Percentiles rank a stretch among this genome's conserved stretches.
These are phyloP conservation scores for Diplodus sargus DNA, from an alignment of 2,797 vertebrate genomes.

Conservation along the genomic window DNA sequence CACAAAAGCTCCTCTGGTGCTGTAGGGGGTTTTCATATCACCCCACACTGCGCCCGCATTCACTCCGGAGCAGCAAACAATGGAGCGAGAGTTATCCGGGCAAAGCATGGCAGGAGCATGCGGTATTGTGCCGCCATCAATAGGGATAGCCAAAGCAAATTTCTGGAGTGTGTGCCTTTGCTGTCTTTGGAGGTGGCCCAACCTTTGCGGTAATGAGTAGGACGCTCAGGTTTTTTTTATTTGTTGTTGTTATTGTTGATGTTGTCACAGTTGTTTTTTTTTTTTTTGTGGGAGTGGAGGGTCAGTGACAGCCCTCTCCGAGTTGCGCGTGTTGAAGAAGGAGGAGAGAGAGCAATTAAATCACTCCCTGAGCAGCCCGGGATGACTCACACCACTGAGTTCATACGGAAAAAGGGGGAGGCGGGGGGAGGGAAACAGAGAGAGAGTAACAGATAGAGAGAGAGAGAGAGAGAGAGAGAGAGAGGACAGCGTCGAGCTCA, in stretches of 20 bases:
- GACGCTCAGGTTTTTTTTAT: conserved; percentile 12
- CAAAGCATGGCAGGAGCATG: conserved; percentile 41
- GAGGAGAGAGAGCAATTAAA: conserved; percentile 79
- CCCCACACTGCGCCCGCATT: conserved; percentile 47
- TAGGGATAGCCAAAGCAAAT: conserved; percentile 43
- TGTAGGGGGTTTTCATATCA: conserved; percentile 24
- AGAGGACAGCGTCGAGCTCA: conserved; percentile 53
- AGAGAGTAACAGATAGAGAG: conserved; percentile 33
- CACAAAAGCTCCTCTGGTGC: conserved; percentile 58
- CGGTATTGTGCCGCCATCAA: conserved; percentile 36
- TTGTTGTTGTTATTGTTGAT: conserved; percentile 6
- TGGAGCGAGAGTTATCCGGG: conserved; percentile 56
- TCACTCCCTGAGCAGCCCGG: conserved; percentile 71
- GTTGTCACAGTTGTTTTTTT: not conserved
- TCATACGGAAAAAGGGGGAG: conserved; percentile 52
- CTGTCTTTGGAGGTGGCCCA: conserved; percentile 52
- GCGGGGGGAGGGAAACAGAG: conserved; percentile 34
- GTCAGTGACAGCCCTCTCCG: conserved; percentile 66
- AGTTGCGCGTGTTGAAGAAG: conserved; percentile 52
- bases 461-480: conserved; percentile 22
- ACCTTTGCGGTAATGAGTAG: conserved; percentile 61
- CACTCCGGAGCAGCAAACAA: conserved; percentile 45
- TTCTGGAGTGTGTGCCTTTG: conserved; percentile 45
- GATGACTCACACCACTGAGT: conserved; percentile 77
- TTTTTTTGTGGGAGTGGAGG: conserved; percentile 49